Evolutionary conservation across 2,888 invertebrate species (phyloP), one percentile per base, ranked within the genome.

Genomic region (Oscheius sp.): DNA sequence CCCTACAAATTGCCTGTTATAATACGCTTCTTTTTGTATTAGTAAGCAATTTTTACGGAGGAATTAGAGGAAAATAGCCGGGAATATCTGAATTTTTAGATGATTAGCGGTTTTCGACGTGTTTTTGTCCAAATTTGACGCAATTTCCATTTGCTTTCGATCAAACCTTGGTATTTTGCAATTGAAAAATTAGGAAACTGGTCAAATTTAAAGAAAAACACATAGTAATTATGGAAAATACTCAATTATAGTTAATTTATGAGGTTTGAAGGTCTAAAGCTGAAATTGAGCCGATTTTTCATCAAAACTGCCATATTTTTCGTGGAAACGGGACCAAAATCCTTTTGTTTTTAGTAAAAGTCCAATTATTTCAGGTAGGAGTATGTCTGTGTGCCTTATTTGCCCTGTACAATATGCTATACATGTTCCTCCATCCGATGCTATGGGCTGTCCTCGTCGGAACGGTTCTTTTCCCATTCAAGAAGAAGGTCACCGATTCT

Each of bases 401-500:
- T 88, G 93, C 94, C 1, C 91, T 95, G 7, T 95, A 94, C 89
- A 92, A 86, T 45, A 84, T 88, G 82, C 61, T 88, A 69, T 84
- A 85, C 75, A 86, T 87, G 84, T 88, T 89, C 69, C 72, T 98
- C 45, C 93, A 94, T 82, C 96, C 98, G 0, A 90, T 99, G 69
- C 92, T 97, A 83, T 99, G 98, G 98, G 96, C 98, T 0, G 91
- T 96, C 72, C 91, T 99, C 43, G 94, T 96, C 86, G 99, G 99
- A n/a, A 95, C 96, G 0, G 93, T 96, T 49, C 91, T 98, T n/a
- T 95, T 96, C 89, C 98, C 98, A 0, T 93, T 96, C 87, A 98
- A 98, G 89, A 92, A 93, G 76, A 93, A 92, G 72, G 89, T 96
- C 56, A 93, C 95, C 0, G 92, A 93, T 21, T 63, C 56, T 12